phyloP scores from a whole-genome alignment of 1,140 invertebrate species.

The Drosophila subpulchrella region DNA sequence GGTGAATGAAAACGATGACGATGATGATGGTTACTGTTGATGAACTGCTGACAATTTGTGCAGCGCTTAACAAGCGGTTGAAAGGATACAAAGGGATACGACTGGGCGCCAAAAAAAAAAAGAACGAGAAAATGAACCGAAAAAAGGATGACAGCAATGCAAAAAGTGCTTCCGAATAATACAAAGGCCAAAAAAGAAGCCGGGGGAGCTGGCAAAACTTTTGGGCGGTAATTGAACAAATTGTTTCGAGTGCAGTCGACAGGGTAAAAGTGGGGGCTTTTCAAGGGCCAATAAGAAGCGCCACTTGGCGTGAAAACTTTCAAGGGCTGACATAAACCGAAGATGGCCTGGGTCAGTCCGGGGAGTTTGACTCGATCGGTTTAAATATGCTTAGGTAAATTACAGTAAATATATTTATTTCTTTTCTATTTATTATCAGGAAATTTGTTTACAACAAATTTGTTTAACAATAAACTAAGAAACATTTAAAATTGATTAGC shows the following conservation, averaged over 20 bases:
- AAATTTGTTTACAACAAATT: no score
- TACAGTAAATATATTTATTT: no score
- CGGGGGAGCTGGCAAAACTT: conserved; percentile 59
- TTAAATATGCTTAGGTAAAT: neutral
- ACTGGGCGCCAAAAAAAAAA: conserved; percentile 33
- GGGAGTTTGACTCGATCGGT: neutral
- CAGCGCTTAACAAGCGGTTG: conserved; percentile 77
- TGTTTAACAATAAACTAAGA: no score
- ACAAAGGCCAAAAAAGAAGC: conserved; percentile 33
- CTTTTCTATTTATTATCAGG: no score
- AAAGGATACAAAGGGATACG: conserved; percentile 66
- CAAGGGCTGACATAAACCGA: conserved; percentile 7
- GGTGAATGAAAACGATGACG: conserved; percentile 48
- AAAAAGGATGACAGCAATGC: conserved; percentile 43
- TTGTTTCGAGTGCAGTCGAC: conserved; percentile 72
- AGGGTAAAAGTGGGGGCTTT: conserved; percentile 8
- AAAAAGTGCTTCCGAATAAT: conserved; percentile 62
- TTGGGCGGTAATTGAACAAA: conserved; percentile 80
- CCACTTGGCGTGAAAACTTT: conserved; percentile 43
- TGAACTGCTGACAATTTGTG: conserved; percentile 81
- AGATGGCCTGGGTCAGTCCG: neutral
- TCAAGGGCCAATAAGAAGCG: conserved; percentile 51
- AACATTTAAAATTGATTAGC: no score
- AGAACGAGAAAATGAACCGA: conserved; percentile 29
- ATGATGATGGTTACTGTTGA: conserved; percentile 46